Evolutionary conservation across 2,888 invertebrate species (phyloP), one percentile per base, ranked within the genome.

Genomic region (Pemphredon lugubris): DNA sequence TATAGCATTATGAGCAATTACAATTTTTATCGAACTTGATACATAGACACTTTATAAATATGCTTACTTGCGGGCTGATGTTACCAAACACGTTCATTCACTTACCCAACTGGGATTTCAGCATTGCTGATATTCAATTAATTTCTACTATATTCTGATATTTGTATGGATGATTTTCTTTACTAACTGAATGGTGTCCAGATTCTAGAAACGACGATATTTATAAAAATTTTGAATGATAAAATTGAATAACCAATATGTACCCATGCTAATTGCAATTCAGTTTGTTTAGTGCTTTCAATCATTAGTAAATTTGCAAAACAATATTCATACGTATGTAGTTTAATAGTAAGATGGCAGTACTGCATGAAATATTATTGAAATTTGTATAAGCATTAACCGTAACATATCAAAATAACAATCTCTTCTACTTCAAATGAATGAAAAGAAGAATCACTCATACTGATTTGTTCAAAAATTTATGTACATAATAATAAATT

Each of bases 31-130:
- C n/a, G n/a, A 34, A n/a, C n/a, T 34, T 16, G 40, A 16, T 40
- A 16, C 6, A 40, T 16, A 40, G 40, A 40, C 40, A 40, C 16
- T 40, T 40, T 40, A 16, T 40, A 40, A 40, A 40, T 9, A 40
- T 40, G 40, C 40, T 40, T 40, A 40, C 40, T 16, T 40, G 14
- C 14, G 3, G 11, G 40, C 40, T 7, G 7, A 7, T 40, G 5
- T 40, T 14, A 18, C 16, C 9, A 9, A 40, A 40, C 14, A 40
- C 16, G 9, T 16, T 16, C 16, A 40, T 40, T 40, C 40, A 40
- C 40, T 40, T 40, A 40, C 40, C 40, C 40, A 5, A 16, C 4
- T 16, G 16, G 16, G 3, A 40, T 3, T 16, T 9, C 4, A 9
- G 40, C 16, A 40, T 16, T 18, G 7, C 40, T 16, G 40, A 40